These are phyloP conservation scores for Sinotaia quadrata DNA, from an alignment of 2,888 invertebrate genomes.

Conservation along the genomic window DNA sequence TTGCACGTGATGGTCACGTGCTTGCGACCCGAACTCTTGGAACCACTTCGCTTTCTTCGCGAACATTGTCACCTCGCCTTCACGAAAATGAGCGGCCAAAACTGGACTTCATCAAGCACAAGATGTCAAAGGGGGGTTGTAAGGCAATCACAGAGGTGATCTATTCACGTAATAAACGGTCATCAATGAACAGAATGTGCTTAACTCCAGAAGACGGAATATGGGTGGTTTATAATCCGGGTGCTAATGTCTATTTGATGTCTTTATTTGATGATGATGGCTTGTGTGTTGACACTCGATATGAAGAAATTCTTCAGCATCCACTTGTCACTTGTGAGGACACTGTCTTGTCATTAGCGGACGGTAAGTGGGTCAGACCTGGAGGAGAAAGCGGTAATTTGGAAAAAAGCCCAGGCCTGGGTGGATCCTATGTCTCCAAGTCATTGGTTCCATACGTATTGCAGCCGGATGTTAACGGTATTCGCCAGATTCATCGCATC, in stretches of 20 bases:
- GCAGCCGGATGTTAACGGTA: too few species aligned
- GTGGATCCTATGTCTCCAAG: not conserved
- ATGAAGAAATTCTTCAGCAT: not conserved
- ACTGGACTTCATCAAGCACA: not conserved
- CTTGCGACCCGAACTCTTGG: not conserved
- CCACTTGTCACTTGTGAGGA: not conserved
- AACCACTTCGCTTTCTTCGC: not conserved
- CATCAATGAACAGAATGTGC: not conserved
- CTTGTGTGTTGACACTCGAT: not conserved
- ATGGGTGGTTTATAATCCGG: slow-evolving; percentile 11
- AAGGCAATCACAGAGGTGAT: not conserved
- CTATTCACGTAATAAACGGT: slow-evolving; percentile 10
- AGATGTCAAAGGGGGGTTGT: not conserved
- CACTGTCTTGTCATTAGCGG: not conserved
- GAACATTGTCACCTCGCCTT: too few species aligned
- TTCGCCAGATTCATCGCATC: not conserved
- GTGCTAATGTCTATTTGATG: slow-evolving; percentile 1
- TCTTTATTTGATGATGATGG: slow-evolving; percentile 14
- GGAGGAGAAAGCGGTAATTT: not conserved
- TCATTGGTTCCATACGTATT: not conserved
- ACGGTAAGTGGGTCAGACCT: slow-evolving; percentile 14
- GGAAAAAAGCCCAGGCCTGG: not conserved
- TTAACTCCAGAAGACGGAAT: slow-evolving; percentile 1
- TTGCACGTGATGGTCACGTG: not conserved
- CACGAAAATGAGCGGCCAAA: not conserved